phyloP scores from a whole-genome alignment of 2,888 invertebrate species.

The Sepiola atlantica region DNA sequence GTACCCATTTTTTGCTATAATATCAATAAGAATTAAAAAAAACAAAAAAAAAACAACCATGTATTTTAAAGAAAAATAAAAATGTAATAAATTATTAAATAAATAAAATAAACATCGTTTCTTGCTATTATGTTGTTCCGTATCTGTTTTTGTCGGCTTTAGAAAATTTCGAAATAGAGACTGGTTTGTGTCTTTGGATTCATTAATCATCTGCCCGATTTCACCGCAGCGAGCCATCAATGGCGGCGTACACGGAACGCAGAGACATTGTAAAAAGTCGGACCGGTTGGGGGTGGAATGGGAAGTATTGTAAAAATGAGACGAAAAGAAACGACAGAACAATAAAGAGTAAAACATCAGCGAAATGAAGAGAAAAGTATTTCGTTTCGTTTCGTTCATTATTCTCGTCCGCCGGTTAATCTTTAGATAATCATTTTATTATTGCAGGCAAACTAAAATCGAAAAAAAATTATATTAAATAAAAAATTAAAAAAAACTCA shows the following conservation, averaged over 20 bases:
- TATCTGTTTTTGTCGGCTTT: not conserved
- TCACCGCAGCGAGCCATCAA: not conserved
- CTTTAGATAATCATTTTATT: not conserved
- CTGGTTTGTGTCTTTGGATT: not conserved
- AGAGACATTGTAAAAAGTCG: not conserved
- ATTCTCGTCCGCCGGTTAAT: not conserved
- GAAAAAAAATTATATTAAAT: too few relatives aligned
- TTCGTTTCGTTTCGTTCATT: not conserved
- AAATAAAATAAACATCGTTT: not conserved
- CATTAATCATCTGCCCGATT: constrained; percentile 19
- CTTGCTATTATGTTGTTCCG: not conserved
- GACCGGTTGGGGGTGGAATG: not conserved
- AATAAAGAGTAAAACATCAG: not conserved
- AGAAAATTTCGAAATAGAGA: constrained; percentile 3
- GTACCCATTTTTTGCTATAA: not conserved
- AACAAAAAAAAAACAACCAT: not conserved
- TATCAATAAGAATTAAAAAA: not conserved
- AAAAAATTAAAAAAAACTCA: not conserved
- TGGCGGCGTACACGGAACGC: not conserved
- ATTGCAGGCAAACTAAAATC: not conserved
- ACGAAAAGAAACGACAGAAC: not conserved
- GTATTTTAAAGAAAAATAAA: not conserved
- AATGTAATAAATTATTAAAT: not conserved
- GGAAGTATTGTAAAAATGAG: not conserved
- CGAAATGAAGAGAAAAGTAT: not conserved